A percentile compares a stretch with the other conserved stretches of the same genome.
Conservation (phyloP, 2,888 invertebrate genomes). For the Ganaspis brasiliensis region DNA sequence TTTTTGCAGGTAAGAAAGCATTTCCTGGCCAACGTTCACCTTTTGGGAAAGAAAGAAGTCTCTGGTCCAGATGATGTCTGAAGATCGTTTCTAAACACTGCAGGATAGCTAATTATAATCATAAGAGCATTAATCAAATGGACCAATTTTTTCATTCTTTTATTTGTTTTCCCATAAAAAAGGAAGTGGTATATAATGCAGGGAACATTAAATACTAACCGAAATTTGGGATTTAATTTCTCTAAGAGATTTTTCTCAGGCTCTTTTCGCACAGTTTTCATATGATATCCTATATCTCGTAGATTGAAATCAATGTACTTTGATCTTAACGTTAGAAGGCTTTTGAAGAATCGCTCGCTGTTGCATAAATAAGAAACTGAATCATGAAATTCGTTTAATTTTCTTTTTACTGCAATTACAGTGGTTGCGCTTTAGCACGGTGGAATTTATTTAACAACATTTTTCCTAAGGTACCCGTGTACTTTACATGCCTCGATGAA, state of each 20-base stretch:
- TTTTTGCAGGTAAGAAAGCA: constrained; percentile 30
- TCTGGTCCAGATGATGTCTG: background rate
- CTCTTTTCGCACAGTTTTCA: too few species aligned
- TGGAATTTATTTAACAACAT: constrained; percentile 3
- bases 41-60: constrained; percentile 2
- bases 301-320: too few species aligned
- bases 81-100: background rate
- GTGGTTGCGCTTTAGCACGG: background rate
- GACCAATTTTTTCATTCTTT: too few species aligned
- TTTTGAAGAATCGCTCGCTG: background rate
- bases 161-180: too few species aligned
- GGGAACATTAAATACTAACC: too few species aligned
- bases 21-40: constrained; percentile 26
- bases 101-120: background rate
- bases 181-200: too few species aligned
- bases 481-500: constrained; percentile 25
- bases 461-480: constrained; percentile 6
- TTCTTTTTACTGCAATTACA: constrained; percentile 1
- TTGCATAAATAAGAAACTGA: background rate
- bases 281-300: too few species aligned
- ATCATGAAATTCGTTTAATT: constrained; percentile 1
- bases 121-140: too few species aligned
- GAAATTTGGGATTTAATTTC: too few species aligned
- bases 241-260: too few species aligned
- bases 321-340: too few species aligned